Evolutionary conservation across 2,888 invertebrate genomes (phyloP).

Genomic region (Trissolcus japonicus): DNA sequence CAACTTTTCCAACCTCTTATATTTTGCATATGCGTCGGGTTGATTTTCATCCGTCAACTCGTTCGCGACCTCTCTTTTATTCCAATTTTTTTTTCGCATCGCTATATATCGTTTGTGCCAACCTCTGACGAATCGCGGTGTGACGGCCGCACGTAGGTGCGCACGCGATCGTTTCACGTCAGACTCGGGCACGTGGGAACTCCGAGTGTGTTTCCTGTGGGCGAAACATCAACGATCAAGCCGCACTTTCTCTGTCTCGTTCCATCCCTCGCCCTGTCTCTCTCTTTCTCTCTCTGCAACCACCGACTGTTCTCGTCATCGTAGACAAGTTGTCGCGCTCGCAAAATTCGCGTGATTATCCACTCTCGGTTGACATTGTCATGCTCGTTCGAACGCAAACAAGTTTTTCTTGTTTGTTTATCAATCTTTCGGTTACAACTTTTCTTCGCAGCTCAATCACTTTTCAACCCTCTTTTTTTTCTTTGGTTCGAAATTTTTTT

Average conservation of each 20-base stretch:
- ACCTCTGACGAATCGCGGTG: constrained; percentile 71
- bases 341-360: constrained; percentile 30
- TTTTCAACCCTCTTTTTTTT: no score
- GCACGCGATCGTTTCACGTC: constrained; percentile 68
- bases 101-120: constrained; percentile 52
- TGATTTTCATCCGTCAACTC: not conserved
- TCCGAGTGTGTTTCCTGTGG: constrained; percentile 67
- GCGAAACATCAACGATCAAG: constrained; percentile 60
- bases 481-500: no score
- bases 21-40: no score
- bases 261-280: not conserved
- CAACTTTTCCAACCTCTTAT: constrained; percentile 17
- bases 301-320: constrained; percentile 50
- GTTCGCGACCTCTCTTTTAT: not conserved
- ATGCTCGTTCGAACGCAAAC: not conserved
- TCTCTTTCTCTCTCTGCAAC: constrained; percentile 14
- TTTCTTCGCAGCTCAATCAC: no score
- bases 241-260: constrained; percentile 8
- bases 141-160: constrained; percentile 71
- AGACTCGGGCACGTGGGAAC: constrained; percentile 72
- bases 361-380: not conserved
- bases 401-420: no score
- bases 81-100: constrained; percentile 5
- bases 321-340: constrained; percentile 50
- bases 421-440: no score